Evolutionary conservation across 1,140 invertebrate species (phyloP).

Genomic region (Drosophila orosa): DNA sequence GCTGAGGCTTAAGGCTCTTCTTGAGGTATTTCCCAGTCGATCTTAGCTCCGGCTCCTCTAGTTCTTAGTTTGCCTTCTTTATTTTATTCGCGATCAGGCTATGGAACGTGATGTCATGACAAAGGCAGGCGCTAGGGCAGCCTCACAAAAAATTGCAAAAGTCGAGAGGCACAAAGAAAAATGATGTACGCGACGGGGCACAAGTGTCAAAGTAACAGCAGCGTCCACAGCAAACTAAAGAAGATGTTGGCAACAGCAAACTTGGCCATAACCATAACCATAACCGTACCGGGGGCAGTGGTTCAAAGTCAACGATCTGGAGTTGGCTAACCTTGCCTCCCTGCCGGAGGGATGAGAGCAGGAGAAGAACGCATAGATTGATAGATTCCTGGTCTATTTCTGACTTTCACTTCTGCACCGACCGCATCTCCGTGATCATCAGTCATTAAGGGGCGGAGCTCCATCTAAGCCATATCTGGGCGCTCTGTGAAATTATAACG

Average conservation of each 20-base stretch:
- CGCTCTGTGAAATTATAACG: conserved; percentile 67
- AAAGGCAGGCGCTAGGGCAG: conserved; percentile 57
- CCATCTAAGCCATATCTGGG: conserved; percentile 22
- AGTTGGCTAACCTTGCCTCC: conserved; percentile 39
- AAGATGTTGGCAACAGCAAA: conserved; percentile 32
- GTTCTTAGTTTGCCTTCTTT: conserved; percentile 24
- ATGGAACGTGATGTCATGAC: conserved; percentile 68
- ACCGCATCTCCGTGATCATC: conserved; percentile 22
- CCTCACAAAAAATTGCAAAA: conserved; percentile 24
- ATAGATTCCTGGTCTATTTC: conserved; percentile 45
- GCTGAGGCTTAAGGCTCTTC: background rate
- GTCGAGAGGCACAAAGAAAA: conserved; percentile 37
- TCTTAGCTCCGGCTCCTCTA: background rate
- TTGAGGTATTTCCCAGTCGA: conserved; percentile 19
- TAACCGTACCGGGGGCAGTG: conserved; percentile 30
- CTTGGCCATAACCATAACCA: conserved; percentile 37
- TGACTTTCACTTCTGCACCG: conserved; percentile 63
- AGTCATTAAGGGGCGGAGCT: conserved; percentile 32
- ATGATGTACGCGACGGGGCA: conserved; percentile 63
- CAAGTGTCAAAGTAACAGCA: conserved; percentile 54
- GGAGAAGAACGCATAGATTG: conserved; percentile 4
- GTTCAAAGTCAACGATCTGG: conserved; percentile 60
- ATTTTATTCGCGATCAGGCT: conserved; percentile 28
- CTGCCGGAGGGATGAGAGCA: conserved; percentile 2
- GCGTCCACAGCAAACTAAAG: conserved; percentile 19